Percentiles rank a stretch among this genome's conserved stretches.
These are phyloP conservation scores for Neoarius graeffei DNA, from an alignment of 2,113 vertebrate genomes.

Conservation along the genomic window DNA sequence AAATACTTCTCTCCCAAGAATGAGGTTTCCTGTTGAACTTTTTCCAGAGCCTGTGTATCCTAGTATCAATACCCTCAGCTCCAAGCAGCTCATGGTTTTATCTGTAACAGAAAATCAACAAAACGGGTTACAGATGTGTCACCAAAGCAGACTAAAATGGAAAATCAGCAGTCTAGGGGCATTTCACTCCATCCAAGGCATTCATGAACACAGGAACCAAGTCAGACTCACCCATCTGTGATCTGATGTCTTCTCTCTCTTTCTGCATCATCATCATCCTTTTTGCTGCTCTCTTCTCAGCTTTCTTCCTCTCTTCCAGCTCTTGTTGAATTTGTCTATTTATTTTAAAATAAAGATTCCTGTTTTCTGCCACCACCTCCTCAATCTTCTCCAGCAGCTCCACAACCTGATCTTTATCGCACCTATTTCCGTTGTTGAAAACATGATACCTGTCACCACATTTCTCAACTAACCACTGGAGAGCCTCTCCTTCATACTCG, in stretches of 20 bases:
- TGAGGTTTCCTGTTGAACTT: not conserved
- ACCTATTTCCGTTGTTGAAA: not conserved
- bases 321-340: not conserved
- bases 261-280: not conserved
- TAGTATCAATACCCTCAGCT: not conserved
- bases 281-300: not conserved
- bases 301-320: not conserved
- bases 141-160: too few relatives aligned
- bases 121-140: too few relatives aligned
- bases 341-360: not conserved
- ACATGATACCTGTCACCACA: conserved; percentile 16
- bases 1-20: not conserved
- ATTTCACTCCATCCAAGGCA: too few relatives aligned
- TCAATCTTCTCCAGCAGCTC: conserved; percentile 36
- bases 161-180: too few relatives aligned
- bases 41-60: not conserved
- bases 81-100: not conserved
- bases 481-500: not conserved
- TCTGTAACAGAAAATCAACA: not conserved
- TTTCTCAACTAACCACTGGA: conserved; percentile 15
- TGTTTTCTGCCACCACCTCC: conserved; percentile 5
- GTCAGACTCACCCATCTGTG: not conserved
- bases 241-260: not conserved
- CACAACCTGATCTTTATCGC: not conserved
- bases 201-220: too few relatives aligned